A percentile compares a stretch with the other conserved stretches of the same genome.
Evolutionary conservation across 1,140 invertebrate genomes (phyloP).

Genomic region (Eriocheir sinensis): DNA sequence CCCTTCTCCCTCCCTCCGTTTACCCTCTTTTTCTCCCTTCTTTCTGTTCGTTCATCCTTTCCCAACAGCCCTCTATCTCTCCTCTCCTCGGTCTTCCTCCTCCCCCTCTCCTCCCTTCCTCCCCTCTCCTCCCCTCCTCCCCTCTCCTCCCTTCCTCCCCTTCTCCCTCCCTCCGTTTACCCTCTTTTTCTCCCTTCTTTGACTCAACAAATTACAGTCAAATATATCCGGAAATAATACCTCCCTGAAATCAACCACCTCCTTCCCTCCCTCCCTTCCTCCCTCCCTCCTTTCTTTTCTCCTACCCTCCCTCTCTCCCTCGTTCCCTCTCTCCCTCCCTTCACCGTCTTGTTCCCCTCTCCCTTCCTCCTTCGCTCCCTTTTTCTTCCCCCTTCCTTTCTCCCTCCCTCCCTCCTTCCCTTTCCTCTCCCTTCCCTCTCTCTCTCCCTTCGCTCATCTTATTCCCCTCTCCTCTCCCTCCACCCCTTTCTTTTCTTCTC

Average conservation of each 20-base stretch:
- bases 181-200: too few relatives aligned
- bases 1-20: not conserved
- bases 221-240: not conserved
- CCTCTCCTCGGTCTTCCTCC: not conserved
- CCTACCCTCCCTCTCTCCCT: too few relatives aligned
- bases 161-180: not conserved
- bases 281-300: not conserved
- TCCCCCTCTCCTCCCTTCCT: not conserved
- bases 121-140: not conserved
- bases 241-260: not conserved
- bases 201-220: not conserved
- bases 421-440: conserved; percentile 1
- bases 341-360: not conserved
- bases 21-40: too few relatives aligned
- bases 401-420: not conserved
- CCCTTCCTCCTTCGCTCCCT: not conserved
- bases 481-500: too few relatives aligned
- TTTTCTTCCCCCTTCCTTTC: not conserved
- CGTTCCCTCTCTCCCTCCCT: not conserved
- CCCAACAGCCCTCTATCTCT: not conserved
- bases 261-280: not conserved
- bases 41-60: not conserved
- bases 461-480: not conserved
- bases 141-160: not conserved
- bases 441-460: not conserved